Evolutionary conservation across 2,888 invertebrate species (phyloP), one percentile per base, ranked within the genome.

Genomic region (Atethmia centrago): DNA sequence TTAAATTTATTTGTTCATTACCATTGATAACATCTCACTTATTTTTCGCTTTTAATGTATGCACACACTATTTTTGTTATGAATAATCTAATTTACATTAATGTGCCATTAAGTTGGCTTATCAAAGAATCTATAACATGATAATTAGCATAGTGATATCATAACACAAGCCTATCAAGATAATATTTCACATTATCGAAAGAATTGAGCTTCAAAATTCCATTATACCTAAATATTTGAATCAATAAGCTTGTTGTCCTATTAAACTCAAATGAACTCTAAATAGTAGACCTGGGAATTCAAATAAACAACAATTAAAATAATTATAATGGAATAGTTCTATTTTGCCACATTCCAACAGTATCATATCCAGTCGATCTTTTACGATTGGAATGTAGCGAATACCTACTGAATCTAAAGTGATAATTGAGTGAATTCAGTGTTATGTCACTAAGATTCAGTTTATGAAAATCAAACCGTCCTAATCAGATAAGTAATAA

Each of bases 1-100:
- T 69, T 85, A 25, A 71, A 78, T 76, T 78, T 73, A 53, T 77
- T 55, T 68, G 28, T 53, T 65, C 10, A 61, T 70, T 84, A 80
- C 74, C 61, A 62, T 67, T 67, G 59, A 66, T 70, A 62, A 65
- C 28, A 69, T 66, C 67, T 84, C 68, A 73, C 56, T 28, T 19
- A 16, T 64, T 71, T 58, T 47, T 70, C 53, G 45, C 56, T 55
- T 49, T 56, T 72, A 49, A 78, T 56, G 49, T 79, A 72, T 53
- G 40, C 61, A 62, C 2, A 42, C n/a, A 53, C 0, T 40, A 10
- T 25, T 53, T 77, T 53, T 40, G 5, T 65, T 49, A 55, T 12
- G 1, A 4, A 45, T 28, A 12, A 28, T 12, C 8, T 42, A 9
- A 79, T 79, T 61, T 40, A 9, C 58, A 76, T 68, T 2, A 82